These are phyloP conservation scores for Hedya salicella DNA, from an alignment of 2,888 invertebrate genomes.

Conservation along the genomic window DNA sequence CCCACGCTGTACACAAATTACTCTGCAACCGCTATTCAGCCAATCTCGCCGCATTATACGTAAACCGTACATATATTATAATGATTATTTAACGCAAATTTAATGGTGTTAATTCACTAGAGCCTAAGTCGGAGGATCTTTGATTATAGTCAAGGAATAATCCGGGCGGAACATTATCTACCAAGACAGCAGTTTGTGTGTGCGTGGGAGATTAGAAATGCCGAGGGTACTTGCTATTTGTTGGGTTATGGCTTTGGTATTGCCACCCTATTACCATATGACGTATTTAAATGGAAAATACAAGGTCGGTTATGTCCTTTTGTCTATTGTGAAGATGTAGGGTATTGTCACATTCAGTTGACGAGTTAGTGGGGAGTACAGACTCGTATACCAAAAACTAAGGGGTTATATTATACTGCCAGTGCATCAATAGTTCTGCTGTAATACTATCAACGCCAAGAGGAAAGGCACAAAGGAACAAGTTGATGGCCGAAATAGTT, in stretches of 20 bases:
- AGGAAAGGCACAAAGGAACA: no score
- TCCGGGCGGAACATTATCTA: background rate
- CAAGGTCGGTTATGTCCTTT: no score
- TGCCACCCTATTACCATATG: slow-evolving; percentile 24
- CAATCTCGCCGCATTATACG: slow-evolving; percentile 17
- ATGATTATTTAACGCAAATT: slow-evolving; percentile 38
- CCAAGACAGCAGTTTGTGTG: slow-evolving; percentile 5
- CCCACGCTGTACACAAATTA: background rate
- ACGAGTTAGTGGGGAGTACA: no score
- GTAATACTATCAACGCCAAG: no score
- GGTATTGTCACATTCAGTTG: no score
- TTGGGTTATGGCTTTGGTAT: background rate
- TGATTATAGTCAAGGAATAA: background rate
- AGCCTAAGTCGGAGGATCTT: background rate
- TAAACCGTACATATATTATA: slow-evolving; percentile 18
- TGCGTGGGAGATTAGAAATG: slow-evolving; percentile 12
- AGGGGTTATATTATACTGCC: no score
- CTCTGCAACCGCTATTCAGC: slow-evolving; percentile 6
- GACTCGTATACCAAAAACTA: no score
- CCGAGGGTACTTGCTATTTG: background rate
- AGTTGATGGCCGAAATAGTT: no score
- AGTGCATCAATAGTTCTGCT: no score
- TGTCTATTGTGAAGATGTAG: no score
- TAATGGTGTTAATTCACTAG: slow-evolving; percentile 18
- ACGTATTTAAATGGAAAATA: no score